Percentiles rank a stretch among this genome's conserved stretches.
Evolutionary conservation across 2,797 vertebrate species (phyloP).

Genomic region (Hafferia zeledoni): DNA sequence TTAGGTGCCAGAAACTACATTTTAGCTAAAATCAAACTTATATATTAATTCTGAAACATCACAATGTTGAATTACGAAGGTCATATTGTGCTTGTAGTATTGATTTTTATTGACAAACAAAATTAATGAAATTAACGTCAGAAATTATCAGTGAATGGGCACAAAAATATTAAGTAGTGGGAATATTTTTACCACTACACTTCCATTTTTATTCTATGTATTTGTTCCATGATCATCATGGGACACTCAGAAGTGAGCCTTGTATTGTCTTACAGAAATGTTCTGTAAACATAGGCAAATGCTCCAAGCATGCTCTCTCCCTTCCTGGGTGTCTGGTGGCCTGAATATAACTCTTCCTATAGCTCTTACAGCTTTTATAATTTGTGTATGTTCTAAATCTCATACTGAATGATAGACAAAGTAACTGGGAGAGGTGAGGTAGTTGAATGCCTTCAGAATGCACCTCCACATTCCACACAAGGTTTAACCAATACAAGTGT

Average conservation of each 20-base stretch:
- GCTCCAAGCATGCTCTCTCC: rapidly evolving
- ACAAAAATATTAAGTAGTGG: neutral
- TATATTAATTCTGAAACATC: neutral
- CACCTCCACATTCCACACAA: neutral
- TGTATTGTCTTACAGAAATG: neutral
- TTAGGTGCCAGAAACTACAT: neutral
- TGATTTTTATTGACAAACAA: neutral
- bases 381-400: neutral
- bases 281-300: neutral
- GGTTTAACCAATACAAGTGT: neutral
- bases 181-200: neutral
- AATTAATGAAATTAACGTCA: neutral
- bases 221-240: neutral
- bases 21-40: rapidly evolving
- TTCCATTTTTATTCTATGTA: neutral
- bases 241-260: neutral
- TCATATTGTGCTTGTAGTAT: neutral
- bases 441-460: neutral
- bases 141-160: neutral
- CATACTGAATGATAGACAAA: neutral
- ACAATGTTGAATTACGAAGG: neutral
- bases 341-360: neutral
- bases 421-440: neutral
- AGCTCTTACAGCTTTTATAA: neutral
- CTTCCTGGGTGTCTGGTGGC: neutral